These are phyloP conservation scores for Triops cancriformis DNA, from an alignment of 1,140 invertebrate species.

Conservation along the genomic window DNA sequence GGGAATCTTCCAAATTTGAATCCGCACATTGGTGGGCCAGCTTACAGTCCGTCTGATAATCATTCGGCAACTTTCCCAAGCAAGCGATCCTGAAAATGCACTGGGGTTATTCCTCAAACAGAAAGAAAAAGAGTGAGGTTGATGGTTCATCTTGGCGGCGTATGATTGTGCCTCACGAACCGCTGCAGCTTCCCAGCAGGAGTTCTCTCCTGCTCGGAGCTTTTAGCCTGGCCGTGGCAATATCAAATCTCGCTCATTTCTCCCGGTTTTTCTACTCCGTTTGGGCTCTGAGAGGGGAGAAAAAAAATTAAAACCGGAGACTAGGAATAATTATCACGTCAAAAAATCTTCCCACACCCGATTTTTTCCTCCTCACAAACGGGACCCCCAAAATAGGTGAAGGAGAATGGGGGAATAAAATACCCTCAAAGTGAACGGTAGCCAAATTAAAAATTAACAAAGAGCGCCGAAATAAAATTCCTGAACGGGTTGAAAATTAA, in stretches of 20 bases:
- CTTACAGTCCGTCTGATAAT: neutral
- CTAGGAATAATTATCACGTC: neutral
- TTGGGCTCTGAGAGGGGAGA: neutral
- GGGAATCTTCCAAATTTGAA: neutral
- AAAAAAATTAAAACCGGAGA: neutral
- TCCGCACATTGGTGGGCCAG: neutral
- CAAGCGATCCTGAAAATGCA: neutral
- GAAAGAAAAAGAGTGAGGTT: neutral
- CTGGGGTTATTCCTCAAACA: neutral
- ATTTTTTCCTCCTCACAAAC: neutral
- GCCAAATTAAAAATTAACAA: conserved; percentile 6
- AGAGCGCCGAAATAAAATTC: neutral
- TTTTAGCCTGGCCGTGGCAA: neutral
- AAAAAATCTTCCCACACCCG: neutral
- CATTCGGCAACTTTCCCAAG: neutral
- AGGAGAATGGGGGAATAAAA: neutral
- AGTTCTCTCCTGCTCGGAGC: neutral
- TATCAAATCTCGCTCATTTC: conserved; percentile 8
- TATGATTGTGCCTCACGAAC: conserved; percentile 10
- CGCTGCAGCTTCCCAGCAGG: conserved; percentile 11
- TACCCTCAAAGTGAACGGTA: neutral
- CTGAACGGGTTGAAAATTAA: neutral
- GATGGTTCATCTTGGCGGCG: neutral
- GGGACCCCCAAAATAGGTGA: neutral
- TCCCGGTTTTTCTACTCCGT: neutral